phyloP scores from a whole-genome alignment of 2,888 invertebrate genomes.

The Melieria omissa region DNA sequence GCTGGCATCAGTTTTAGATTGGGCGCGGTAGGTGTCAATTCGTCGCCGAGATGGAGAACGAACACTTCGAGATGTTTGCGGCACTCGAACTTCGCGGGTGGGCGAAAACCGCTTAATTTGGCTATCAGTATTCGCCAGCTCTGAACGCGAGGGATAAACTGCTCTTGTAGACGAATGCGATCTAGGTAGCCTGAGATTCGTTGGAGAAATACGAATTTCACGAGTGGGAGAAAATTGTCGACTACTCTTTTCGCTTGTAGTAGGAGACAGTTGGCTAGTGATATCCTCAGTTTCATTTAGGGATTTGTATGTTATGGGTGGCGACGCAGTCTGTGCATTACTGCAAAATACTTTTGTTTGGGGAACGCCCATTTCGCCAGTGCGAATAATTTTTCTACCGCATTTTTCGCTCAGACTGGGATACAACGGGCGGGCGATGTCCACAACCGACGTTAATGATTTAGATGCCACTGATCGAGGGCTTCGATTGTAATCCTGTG shows the following conservation, averaged over 20 bases:
- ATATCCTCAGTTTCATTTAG: too few relatives aligned
- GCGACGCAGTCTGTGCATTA: too few relatives aligned
- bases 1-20: constrained; percentile 54
- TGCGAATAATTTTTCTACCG: too few relatives aligned
- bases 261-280: not conserved
- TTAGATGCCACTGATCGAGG: too few relatives aligned
- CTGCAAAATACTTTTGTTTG: too few relatives aligned
- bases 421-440: too few relatives aligned
- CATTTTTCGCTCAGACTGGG: too few relatives aligned
- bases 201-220: constrained; percentile 22
- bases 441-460: too few relatives aligned
- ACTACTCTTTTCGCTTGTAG: constrained; percentile 39
- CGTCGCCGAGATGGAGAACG: constrained; percentile 76
- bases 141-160: not conserved
- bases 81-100: constrained; percentile 63
- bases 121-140: constrained; percentile 18
- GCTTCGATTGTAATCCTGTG: not conserved
- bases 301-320: too few relatives aligned
- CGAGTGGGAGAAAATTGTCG: constrained; percentile 34
- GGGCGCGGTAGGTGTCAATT: constrained; percentile 68
- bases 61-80: constrained; percentile 66
- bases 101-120: constrained; percentile 56
- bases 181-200: constrained; percentile 16
- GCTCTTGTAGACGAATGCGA: not conserved
- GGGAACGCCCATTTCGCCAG: too few relatives aligned